Conservation (phyloP, 2,888 invertebrate genomes). For the Lasioglossum lativentre region DNA sequence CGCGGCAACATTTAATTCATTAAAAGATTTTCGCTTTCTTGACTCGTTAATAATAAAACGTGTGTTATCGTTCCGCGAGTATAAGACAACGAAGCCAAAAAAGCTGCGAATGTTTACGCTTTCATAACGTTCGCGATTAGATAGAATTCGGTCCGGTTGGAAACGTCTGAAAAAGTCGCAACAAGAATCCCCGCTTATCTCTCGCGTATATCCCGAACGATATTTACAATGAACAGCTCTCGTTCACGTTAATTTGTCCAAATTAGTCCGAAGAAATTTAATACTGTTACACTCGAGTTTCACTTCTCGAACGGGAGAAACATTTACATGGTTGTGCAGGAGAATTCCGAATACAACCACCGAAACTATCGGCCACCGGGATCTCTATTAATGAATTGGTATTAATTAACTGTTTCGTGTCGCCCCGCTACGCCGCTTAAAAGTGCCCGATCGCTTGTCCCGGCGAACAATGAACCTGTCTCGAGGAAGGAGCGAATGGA, state of each 20-base stretch:
- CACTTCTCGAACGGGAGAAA: neutral
- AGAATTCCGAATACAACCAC: neutral
- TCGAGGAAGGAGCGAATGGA: conserved; percentile 10
- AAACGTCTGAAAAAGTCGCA: neutral
- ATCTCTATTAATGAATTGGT: conserved; percentile 10
- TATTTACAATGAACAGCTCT: neutral
- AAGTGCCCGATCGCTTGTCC: neutral
- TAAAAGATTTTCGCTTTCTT: neutral
- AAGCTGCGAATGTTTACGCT: neutral
- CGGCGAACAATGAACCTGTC: conserved; percentile 14
- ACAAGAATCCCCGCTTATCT: neutral
- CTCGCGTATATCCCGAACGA: neutral
- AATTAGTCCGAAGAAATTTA: conserved; percentile 2
- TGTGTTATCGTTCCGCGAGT: neutral
- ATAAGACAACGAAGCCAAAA: neutral
- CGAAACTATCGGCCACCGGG: conserved; percentile 5
- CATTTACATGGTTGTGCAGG: neutral
- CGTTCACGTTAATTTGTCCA: neutral
- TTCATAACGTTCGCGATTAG: conserved; percentile 9
- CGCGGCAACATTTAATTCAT: neutral
- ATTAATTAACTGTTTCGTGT: conserved; percentile 6
- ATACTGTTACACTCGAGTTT: neutral
- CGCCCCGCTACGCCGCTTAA: neutral
- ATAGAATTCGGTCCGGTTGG: neutral
- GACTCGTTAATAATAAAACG: neutral